Conservation (phyloP, 2,113 vertebrate species). For the Lophius piscatorius region DNA sequence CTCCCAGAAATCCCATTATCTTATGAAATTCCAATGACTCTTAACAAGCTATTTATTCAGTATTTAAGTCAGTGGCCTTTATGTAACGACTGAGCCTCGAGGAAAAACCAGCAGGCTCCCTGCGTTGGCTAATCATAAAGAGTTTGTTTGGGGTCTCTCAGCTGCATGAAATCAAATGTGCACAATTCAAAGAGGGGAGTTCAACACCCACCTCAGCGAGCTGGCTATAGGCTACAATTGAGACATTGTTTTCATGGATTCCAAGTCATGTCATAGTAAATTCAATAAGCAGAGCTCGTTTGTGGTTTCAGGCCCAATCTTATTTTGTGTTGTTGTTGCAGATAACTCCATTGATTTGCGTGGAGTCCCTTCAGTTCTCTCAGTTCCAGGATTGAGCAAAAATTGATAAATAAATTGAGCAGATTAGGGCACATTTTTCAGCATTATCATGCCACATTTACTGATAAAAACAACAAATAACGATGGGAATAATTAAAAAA, state of each 20-base stretch:
- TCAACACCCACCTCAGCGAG: slow-evolving; percentile 71
- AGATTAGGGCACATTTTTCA: no score
- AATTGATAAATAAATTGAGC: no score
- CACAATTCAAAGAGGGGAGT: slow-evolving; percentile 64
- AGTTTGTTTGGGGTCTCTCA: slow-evolving; percentile 52
- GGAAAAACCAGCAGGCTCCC: slow-evolving; percentile 5
- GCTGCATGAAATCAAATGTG: slow-evolving; percentile 56
- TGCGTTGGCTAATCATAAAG: slow-evolving; percentile 27
- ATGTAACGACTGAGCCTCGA: slow-evolving; percentile 3
- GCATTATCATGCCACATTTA: no score
- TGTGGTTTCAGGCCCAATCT: slow-evolving; percentile 1
- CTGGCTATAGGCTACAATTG: slow-evolving; percentile 71
- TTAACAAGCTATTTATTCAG: neutral
- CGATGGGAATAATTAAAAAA: slow-evolving; percentile 3
- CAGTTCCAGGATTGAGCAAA: no score
- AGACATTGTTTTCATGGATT: slow-evolving; percentile 65
- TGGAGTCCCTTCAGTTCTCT: no score
- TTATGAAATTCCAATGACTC: neutral
- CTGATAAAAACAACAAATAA: no score
- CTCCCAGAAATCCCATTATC: neutral
- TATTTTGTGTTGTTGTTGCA: neutral
- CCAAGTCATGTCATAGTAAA: slow-evolving; percentile 33
- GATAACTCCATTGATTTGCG: no score
- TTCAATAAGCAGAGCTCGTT: slow-evolving; percentile 17
- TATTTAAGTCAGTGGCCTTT: slow-evolving; percentile 7